Percentiles rank a stretch among this genome's conserved stretches.
Evolutionary conservation across 2,113 vertebrate genomes (phyloP).

Genomic region (Hiodon alosoides): DNA sequence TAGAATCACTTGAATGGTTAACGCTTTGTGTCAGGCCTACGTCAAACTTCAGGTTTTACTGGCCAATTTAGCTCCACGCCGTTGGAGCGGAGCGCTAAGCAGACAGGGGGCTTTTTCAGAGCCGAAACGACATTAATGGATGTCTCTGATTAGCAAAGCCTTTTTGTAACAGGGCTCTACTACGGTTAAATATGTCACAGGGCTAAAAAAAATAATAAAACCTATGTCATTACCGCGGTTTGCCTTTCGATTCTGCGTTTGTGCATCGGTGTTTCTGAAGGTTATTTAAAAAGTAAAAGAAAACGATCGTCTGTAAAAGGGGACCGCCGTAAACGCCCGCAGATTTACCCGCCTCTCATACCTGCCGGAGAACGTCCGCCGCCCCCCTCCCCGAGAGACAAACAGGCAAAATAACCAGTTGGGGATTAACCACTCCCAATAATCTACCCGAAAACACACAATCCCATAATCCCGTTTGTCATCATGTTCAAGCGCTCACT

Average conservation of each 20-base stretch:
- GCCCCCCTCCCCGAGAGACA: neutral
- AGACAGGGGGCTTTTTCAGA: too few relatives aligned
- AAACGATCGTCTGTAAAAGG: neutral
- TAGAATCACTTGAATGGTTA: neutral
- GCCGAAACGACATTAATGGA: too few relatives aligned
- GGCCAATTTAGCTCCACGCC: too few relatives aligned
- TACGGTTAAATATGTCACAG: neutral
- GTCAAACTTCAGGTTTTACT: too few relatives aligned
- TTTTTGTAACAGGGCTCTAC: too few relatives aligned
- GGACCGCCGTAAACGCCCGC: neutral
- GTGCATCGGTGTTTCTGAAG: neutral
- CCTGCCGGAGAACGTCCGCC: neutral
- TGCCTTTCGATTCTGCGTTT: neutral
- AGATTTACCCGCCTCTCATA: neutral
- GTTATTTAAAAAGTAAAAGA: neutral
- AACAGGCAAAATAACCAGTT: slow-evolving; percentile 17
- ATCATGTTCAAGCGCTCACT: slow-evolving; percentile 13
- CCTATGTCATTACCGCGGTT: neutral
- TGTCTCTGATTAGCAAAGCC: too few relatives aligned
- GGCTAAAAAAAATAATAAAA: neutral
- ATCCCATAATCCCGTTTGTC: slow-evolving; percentile 20
- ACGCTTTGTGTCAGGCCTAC: too few relatives aligned
- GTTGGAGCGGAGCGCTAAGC: too few relatives aligned
- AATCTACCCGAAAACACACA: slow-evolving; percentile 12
- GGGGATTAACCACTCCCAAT: slow-evolving; percentile 5